phyloP scores from a whole-genome alignment of 1,140 invertebrate species.

The Gonioctena quinquepunctata region DNA sequence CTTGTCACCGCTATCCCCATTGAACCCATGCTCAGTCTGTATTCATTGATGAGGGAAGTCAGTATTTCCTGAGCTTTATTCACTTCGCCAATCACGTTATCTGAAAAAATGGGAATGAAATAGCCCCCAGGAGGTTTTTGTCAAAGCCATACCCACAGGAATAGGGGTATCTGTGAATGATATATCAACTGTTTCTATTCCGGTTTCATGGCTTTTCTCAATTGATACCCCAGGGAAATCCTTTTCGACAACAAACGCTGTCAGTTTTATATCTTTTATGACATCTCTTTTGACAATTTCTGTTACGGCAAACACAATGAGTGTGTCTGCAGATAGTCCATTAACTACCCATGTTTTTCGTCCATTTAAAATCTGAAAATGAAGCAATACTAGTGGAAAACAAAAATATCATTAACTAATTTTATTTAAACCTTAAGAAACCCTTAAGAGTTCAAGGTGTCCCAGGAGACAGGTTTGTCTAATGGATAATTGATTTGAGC shows the following conservation, averaged over 20 bases:
- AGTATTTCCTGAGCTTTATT: conserved; percentile 44
- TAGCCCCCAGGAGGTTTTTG: no score
- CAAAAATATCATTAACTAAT: no score
- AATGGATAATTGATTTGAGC: no score
- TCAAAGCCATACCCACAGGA: conserved; percentile 44
- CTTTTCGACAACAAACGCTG: conserved; percentile 77
- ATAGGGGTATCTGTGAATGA: conserved; percentile 58
- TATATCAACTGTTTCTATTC: conserved; percentile 45
- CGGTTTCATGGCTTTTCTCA: conserved; percentile 47
- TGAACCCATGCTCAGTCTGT: conserved; percentile 50
- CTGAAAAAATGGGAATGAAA: conserved; percentile 36
- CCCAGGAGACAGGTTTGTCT: no score
- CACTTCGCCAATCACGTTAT: conserved; percentile 54
- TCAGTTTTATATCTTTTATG: conserved; percentile 56
- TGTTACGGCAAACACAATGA: conserved; percentile 59
- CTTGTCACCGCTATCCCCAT: conserved; percentile 55
- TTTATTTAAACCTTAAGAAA: no score
- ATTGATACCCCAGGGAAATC: conserved; percentile 69
- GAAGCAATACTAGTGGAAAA: no score
- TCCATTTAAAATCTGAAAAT: conserved; percentile 55
- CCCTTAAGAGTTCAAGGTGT: no score
- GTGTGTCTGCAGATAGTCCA: conserved; percentile 57
- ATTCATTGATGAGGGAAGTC: conserved; percentile 42
- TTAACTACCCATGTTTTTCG: conserved; percentile 59
- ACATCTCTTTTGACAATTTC: conserved; percentile 42